Evolutionary conservation across 2,888 invertebrate species (phyloP), one percentile per base, ranked within the genome.

Genomic region (Phalera bucephala): DNA sequence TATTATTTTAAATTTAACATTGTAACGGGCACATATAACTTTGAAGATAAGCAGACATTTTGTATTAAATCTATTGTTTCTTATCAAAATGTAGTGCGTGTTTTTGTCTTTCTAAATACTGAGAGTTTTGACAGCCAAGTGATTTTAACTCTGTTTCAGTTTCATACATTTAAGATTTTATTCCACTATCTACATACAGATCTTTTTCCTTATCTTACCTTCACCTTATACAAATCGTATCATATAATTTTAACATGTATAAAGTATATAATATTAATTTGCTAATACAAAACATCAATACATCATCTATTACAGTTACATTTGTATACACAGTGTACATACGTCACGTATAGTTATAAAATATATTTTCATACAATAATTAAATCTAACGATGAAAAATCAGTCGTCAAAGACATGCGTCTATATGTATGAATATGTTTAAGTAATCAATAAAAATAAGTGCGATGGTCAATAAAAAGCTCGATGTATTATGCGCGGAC

Each of bases 361-460:
- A 77, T 72, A 71, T 77, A 65, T 61, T 47, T 30, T 60, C 58
- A 58, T 69, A 70, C 65, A 66, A 60, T 64, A 56, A 57, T 51
- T 50, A 53, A 72, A 72, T 69, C 77, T 85, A 79, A 73, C 67
- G 59, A 79, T 79, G 78, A 87, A 86, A 58, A 85, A 85, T 88
- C 87, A 87, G 87, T 88, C 86, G 72, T 78, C 67, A 72, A 74
- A 80, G 80, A 82, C 76, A 75, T 69, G 60, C 60, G 56, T 50
- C 45, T 55, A 58, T 58, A 60, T 59, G 56, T 54, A 49, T 42
- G 46, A 45, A 38, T 54, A 52, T 45, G 47, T 45, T 43, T 39
- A 53, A 53, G 44, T 61, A 66, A 57, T 52, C 60, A 64, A 57
- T 59, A 57, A 41, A 33, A 41, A 40, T 40, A 57, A 23, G 68